Evolutionary conservation across 2,797 vertebrate genomes (phyloP), one percentile per base, ranked within the genome.

Genomic region (Somateria mollissima): DNA sequence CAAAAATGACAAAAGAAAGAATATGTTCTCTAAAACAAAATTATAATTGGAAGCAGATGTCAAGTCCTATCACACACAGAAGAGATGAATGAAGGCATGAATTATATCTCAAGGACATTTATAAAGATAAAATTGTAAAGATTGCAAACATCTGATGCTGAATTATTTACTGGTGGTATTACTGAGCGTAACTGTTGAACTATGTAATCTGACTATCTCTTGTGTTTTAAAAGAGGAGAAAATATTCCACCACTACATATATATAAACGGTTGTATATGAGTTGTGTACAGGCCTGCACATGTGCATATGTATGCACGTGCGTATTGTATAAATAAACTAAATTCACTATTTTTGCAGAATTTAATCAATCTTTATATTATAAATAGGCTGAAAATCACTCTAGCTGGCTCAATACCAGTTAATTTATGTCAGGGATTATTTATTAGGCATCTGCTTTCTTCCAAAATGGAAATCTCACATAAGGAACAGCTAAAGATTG

Each of bases 381-480:
- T 20, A 74, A 84, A 76, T 36, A 89, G 43, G 20, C 54, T 66
- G 41, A 45, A 87, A 93, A 89, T 69, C 60, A 80, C 72, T 86
- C 90, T 34, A 85, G 32, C 28, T 62, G 72, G 22, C 77, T 92
- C 84, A 32, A 7, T 61, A 91, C 6, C 43, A 58, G 69, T 82
- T 87, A 80, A 22, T 43, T 87, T 73, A 69, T 45, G 72, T 58
- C 90, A 94, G 20, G 30, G 65, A 94, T 94, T 95, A 89, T 93
- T 94, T 95, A 94, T 74, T 80, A 78, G 54, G 90, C 84, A 92
- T 84, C 86, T 94, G 71, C 54, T 89, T 87, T 87, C 54, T 75
- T 89, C 54, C 57, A 62, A 92, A 93, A 95, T 96, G 89, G 94
- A 94, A 93, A 92, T 79, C 51, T 75, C 81, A 94, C 92, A 89